Base-by-base conservation (phyloP, 2,113 vertebrate genomes). In the Thinocorus orbignyianus region DNA sequence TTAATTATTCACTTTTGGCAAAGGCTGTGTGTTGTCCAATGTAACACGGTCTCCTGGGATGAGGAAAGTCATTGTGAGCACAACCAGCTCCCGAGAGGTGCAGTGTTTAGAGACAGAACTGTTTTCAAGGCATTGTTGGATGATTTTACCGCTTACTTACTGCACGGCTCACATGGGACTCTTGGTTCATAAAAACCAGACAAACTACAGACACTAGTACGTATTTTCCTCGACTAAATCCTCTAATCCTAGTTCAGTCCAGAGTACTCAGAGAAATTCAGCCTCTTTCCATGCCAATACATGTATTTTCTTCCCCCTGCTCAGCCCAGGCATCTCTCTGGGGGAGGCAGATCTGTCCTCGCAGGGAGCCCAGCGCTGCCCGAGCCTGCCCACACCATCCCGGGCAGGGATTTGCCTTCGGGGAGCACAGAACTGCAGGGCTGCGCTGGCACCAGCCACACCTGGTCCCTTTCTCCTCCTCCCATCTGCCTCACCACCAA, bases 141-240 rank as follows among this genome's bases (percentile, higher is more conserved):
- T 80, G 90, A 86, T 95, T 94, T 96, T 92, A 74, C 82, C 84
- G 86, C 93, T 92, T 83, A 14, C 88, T 93, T 62, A 71, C 91
- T 62, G 81, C 77, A 84, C 1, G 51, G 92, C 88, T 86, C 85
- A 73, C 92, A 25, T 23, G 95, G 85, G 93, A 94, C 74, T 65
- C 82, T 9, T 7, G 60, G 88, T 79, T 95, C 94, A 90, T 96
- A 94, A 94, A 95, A 92, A 58, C 0, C 88, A 95, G 85, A 83
- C 90, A 86, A 83, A 91, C 85, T 77, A 64, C 80, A 94, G 79
- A 81, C 79, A 74, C 86, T 52, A 74, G 82, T 13, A 64, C 0
- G 0, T 74, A 88, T 90, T 92, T 88, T 83, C 81, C 64, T 74
- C 69, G 69, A 1, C 54, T 74, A 81, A 94, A 78, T 68, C 93